These are phyloP conservation scores for Chionomys nivalis DNA, from an alignment of 2,113 vertebrate genomes.

Conservation along the genomic window DNA sequence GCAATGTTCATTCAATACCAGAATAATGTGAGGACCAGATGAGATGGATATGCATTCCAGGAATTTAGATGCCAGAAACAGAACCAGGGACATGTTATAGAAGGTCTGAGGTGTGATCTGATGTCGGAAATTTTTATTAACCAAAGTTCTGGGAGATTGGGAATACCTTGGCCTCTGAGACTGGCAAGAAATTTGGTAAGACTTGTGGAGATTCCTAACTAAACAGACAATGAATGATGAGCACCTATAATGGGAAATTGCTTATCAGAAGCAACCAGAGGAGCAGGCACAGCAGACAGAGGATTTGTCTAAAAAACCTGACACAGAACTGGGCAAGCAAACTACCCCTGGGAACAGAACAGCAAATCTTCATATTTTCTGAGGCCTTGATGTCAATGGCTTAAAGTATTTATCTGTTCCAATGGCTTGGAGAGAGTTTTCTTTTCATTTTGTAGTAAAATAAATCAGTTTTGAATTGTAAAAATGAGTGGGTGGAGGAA, in stretches of 20 bases:
- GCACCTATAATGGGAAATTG: too few species aligned
- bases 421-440: too few species aligned
- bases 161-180: neutral
- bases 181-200: neutral
- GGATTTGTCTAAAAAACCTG: neutral
- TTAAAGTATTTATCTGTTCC: neutral
- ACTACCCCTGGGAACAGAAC: neutral
- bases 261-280: neutral
- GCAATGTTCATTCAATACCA: neutral
- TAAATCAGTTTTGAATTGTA: neutral
- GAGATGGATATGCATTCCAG: neutral
- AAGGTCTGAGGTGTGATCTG: neutral
- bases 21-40: neutral
- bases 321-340: neutral
- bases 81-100: neutral
- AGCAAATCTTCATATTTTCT: neutral
- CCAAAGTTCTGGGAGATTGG: neutral
- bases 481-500: neutral
- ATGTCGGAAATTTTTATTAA: neutral
- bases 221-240: neutral
- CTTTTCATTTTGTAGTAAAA: neutral
- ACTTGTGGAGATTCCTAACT: neutral
- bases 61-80: neutral
- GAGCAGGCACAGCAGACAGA: neutral
- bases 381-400: neutral